phyloP scores from a whole-genome alignment of 2,797 vertebrate species.

The Notamacropus eugenii region DNA sequence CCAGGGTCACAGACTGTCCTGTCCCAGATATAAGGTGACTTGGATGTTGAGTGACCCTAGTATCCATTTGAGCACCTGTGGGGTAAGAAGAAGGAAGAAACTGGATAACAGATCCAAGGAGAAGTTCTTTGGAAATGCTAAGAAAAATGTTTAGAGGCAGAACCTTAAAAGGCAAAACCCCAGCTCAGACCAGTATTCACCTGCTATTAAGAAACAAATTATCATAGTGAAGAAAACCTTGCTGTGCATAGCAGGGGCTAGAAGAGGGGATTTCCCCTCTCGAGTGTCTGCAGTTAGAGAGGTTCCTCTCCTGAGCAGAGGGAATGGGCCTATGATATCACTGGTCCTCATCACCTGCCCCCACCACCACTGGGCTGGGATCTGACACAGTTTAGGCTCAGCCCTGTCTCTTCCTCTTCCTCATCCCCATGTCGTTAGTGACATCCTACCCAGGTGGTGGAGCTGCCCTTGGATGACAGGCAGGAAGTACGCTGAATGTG shows the following conservation, averaged over 20 bases:
- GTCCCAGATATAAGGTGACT: conserved; percentile 21
- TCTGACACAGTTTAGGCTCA: neutral
- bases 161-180: neutral
- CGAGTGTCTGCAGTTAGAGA: neutral
- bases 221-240: neutral
- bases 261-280: neutral
- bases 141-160: neutral
- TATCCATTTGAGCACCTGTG: conserved; percentile 1
- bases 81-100: conserved; percentile 6
- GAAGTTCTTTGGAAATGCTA: neutral
- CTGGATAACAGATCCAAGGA: neutral
- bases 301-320: neutral
- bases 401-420: neutral
- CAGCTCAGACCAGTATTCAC: neutral
- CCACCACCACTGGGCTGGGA: neutral
- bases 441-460: neutral
- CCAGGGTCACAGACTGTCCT: neutral
- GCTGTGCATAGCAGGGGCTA: neutral
- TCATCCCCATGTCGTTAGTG: neutral
- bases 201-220: neutral
- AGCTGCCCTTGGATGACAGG: neutral
- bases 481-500: neutral
- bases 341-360: neutral
- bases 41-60: conserved; percentile 54
- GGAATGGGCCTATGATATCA: neutral